phyloP scores from a whole-genome alignment of 2,797 vertebrate species.

The Thaleichthys pacificus region DNA sequence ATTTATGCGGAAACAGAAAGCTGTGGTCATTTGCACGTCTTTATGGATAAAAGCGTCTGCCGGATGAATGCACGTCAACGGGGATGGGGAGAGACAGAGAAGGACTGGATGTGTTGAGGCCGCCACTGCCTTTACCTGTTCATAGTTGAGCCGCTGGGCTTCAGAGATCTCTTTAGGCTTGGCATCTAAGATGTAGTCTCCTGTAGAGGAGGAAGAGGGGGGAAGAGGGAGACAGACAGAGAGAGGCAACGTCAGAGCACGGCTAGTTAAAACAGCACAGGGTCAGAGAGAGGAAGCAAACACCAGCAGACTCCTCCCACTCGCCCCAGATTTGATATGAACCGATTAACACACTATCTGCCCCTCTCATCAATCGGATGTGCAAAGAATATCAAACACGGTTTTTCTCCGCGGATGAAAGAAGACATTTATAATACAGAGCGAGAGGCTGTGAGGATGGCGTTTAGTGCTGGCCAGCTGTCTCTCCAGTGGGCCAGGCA shows the following conservation, averaged over 20 bases:
- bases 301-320: background rate
- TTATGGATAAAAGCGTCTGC: no score
- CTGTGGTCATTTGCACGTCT: no score
- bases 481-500: constrained; percentile 20
- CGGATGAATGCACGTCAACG: background rate
- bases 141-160: constrained; percentile 96
- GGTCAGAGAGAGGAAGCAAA: background rate
- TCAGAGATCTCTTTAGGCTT: constrained; percentile 99
- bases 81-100: background rate
- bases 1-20: background rate
- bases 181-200: constrained; percentile 97
- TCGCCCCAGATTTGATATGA: background rate
- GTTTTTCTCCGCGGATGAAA: constrained; percentile 3
- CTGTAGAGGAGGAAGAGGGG: constrained; percentile 70
- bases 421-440: constrained; percentile 21
- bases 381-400: background rate
- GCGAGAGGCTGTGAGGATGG: background rate
- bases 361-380: constrained; percentile 6
- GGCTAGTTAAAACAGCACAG: constrained; percentile 2
- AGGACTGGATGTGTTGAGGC: constrained; percentile 1
- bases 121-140: constrained; percentile 82
- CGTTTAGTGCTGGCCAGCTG: constrained; percentile 22
- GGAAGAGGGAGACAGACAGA: constrained; percentile 9
- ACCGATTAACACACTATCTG: constrained; percentile 24
- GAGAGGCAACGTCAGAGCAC: background rate